Evolutionary conservation across 2,113 vertebrate genomes (phyloP).

Genomic region (Penelope pileata): DNA sequence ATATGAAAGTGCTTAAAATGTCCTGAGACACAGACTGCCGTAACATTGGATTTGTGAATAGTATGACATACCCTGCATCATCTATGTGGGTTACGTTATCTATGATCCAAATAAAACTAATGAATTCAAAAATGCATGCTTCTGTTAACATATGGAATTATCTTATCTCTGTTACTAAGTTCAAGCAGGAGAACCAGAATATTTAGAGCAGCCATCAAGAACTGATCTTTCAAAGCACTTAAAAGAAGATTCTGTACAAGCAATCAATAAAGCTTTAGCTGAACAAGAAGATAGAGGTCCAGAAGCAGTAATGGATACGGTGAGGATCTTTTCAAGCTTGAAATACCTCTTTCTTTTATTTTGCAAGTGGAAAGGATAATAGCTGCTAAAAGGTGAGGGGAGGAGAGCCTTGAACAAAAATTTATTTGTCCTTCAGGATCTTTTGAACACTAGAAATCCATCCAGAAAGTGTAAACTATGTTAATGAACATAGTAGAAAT

Average conservation of each 20-base stretch:
- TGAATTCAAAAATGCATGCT: neutral
- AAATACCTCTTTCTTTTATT: neutral
- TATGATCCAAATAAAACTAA: neutral
- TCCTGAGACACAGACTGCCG: neutral
- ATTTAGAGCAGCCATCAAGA: conserved; percentile 96
- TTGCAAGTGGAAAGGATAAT: neutral
- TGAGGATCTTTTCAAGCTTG: conserved; percentile 73
- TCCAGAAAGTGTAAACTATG: neutral
- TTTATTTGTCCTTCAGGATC: neutral
- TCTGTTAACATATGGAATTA: conserved; percentile 28
- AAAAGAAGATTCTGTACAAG: conserved; percentile 91
- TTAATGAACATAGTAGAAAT: neutral
- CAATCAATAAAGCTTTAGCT: conserved; percentile 88
- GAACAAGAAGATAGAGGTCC: conserved; percentile 89
- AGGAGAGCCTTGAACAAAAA: neutral
- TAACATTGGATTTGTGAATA: neutral
- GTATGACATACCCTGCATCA: neutral
- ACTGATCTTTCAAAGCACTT: conserved; percentile 88
- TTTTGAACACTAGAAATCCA: neutral
- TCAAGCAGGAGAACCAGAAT: conserved; percentile 89
- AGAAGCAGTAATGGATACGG: conserved; percentile 89
- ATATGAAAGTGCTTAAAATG: neutral
- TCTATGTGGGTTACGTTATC: neutral
- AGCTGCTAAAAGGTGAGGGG: neutral
- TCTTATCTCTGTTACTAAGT: conserved; percentile 76